Evolutionary conservation across 2,797 vertebrate species (phyloP).

Genomic region (Falco novaeseelandiae): DNA sequence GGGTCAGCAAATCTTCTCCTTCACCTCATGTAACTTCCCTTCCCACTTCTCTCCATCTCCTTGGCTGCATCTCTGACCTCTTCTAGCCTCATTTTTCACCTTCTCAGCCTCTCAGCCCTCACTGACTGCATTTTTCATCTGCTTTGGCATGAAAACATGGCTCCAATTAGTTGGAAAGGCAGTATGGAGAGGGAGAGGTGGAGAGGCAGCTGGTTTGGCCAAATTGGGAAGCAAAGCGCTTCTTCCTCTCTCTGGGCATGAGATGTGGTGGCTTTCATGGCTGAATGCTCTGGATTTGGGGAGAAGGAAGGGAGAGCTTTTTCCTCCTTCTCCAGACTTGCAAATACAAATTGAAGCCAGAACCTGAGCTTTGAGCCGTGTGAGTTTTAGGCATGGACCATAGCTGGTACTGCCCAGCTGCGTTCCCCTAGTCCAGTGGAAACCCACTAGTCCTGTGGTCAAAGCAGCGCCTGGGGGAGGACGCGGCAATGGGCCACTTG

Average conservation of each 20-base stretch:
- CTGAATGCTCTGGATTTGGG: not conserved
- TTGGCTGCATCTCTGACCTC: not conserved
- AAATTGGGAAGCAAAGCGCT: not conserved
- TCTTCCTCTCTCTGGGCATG: not conserved
- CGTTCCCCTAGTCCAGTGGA: not conserved
- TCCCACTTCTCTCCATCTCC: not conserved
- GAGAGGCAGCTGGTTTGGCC: not conserved
- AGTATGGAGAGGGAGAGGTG: not conserved
- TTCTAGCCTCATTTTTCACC: conserved; percentile 19
- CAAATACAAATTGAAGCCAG: not conserved
- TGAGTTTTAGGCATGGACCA: not conserved
- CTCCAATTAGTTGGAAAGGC: conserved; percentile 12
- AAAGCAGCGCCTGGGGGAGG: not conserved
- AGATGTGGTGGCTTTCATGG: not conserved
- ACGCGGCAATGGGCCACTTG: not conserved
- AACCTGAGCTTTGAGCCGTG: not conserved
- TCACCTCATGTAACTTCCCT: not conserved
- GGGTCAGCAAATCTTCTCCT: not conserved
- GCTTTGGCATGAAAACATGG: conserved; percentile 19
- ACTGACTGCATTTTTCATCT: not conserved
- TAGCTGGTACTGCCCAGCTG: not conserved
- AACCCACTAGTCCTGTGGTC: not conserved
- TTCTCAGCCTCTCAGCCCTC: not conserved
- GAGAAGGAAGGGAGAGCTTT: not conserved
- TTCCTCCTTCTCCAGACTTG: not conserved